phyloP scores from a whole-genome alignment of 1,140 invertebrate species.

The Bradynema listronoti region DNA sequence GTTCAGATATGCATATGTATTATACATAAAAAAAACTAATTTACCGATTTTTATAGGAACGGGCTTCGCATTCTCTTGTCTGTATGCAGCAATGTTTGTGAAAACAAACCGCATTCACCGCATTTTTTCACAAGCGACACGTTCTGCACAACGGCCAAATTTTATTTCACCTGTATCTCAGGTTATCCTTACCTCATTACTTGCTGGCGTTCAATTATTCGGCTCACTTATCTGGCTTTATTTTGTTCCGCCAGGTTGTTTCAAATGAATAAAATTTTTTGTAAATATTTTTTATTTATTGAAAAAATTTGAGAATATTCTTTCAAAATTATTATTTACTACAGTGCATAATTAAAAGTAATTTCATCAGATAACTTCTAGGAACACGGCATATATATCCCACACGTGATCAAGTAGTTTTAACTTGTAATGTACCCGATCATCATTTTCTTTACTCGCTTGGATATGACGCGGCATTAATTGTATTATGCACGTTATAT shows the following conservation, averaged over 20 bases:
- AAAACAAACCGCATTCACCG: constrained; percentile 73
- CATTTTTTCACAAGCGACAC: constrained; percentile 66
- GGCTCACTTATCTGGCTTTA: constrained; percentile 66
- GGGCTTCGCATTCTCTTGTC: constrained; percentile 68
- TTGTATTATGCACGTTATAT: constrained; percentile 69
- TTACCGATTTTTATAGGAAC: constrained; percentile 58
- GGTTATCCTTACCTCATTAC: constrained; percentile 64
- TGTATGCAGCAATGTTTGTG: constrained; percentile 70
- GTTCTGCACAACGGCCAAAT: constrained; percentile 66
- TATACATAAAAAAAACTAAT: too few species aligned
- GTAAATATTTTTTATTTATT: not conserved
- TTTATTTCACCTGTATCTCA: constrained; percentile 73
- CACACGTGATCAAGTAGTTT: constrained; percentile 61
- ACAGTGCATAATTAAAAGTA: too few species aligned
- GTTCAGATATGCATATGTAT: too few species aligned
- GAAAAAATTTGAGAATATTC: constrained; percentile 59
- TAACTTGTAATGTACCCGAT: constrained; percentile 69
- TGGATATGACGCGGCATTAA: constrained; percentile 70
- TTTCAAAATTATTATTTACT: too few species aligned
- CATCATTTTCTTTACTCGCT: constrained; percentile 70
- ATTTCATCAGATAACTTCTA: too few species aligned
- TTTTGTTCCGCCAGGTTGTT: constrained; percentile 65
- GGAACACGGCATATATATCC: constrained; percentile 59
- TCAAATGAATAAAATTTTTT: too few species aligned
- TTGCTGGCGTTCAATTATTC: constrained; percentile 65